Base-by-base conservation (phyloP, 1,140 invertebrate species). In the Drosophila erecta region DNA sequence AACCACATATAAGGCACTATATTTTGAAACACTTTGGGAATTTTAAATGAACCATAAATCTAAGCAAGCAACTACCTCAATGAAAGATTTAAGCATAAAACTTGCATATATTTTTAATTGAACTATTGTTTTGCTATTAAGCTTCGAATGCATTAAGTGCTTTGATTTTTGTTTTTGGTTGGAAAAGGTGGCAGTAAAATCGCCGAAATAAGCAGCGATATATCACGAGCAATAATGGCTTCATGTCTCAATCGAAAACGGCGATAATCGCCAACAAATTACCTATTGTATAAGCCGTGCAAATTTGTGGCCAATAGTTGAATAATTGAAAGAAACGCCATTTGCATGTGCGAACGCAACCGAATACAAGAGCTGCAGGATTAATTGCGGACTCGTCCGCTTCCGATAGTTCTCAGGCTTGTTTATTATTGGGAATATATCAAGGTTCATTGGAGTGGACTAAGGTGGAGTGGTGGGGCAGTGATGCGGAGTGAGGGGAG, bases 371-470 rank as follows among this genome's bases (percentile, higher is more conserved):
- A 67, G 59, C 37, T 67, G 44, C 64, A 67, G 64, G 64, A 67
- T 67, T 67, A 67, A 67, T 67, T 67, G 64, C 64, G 17, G 64
- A 43, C 64, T 65, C 59, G 64, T 65, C 64, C 64, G 64, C 64
- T 67, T 67, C 64, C 64, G 64, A 67, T 67, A 67, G 64, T 67
- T 67, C 64, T 67, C 64, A 67, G 64, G 64, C 64, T 67, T 67
- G 64, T 67, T 67, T 67, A 67, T 67, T 67, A 67, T 67, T 67
- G 64, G 64, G 64, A 67, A 67, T 67, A 67, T 67, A 67, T 67
- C 64, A 67, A 67, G 64, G 64, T 67, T 67, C 64, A 67, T 65
- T 51, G 27, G 64, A 67, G 59, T 64, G 44, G 60, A 27, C 7
- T 30, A 2, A 8, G 0, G 30, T 30, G 30, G 8, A 30, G 30